A percentile compares a stretch with the other conserved stretches of the same genome.
Conservation (phyloP, 2,797 vertebrate genomes). For the Botia kubotai region DNA sequence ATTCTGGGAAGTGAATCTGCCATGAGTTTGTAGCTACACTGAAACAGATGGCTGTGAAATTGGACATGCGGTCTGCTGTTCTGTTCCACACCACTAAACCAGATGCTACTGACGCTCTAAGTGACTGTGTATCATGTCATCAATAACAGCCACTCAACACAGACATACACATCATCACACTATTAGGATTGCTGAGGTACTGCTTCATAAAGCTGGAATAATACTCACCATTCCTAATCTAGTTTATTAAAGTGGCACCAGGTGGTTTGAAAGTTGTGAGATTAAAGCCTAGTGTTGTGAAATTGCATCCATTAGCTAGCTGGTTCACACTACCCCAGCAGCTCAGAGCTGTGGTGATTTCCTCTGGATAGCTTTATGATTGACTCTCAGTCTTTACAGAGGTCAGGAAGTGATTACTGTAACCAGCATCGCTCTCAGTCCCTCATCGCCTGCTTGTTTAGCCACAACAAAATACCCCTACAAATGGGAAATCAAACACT, state of each 20-base stretch:
- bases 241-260: conserved; percentile 34
- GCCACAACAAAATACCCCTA: too few relatives aligned
- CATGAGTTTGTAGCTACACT: conserved; percentile 23
- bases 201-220: conserved; percentile 26
- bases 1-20: conserved; percentile 1
- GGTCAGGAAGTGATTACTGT: conserved; percentile 11
- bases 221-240: conserved; percentile 25
- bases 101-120: conserved; percentile 35
- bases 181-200: background rate
- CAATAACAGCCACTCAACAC: conserved; percentile 29
- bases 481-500: background rate
- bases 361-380: background rate
- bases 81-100: conserved; percentile 49
- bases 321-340: conserved; percentile 2
- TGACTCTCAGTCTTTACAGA: conserved; percentile 14
- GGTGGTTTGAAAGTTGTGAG: conserved; percentile 35
- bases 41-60: conserved; percentile 52
- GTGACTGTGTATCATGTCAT: conserved; percentile 37
- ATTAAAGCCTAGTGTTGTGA: conserved; percentile 10
- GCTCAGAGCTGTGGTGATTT: background rate
- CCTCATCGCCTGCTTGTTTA: conserved; percentile 2
- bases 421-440: conserved; percentile 16
- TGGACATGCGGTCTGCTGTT: conserved; percentile 46
- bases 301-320: conserved; percentile 4
- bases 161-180: conserved; percentile 25